Conservation (phyloP, 2,888 invertebrate genomes). For the Acanthopleura granulata region DNA sequence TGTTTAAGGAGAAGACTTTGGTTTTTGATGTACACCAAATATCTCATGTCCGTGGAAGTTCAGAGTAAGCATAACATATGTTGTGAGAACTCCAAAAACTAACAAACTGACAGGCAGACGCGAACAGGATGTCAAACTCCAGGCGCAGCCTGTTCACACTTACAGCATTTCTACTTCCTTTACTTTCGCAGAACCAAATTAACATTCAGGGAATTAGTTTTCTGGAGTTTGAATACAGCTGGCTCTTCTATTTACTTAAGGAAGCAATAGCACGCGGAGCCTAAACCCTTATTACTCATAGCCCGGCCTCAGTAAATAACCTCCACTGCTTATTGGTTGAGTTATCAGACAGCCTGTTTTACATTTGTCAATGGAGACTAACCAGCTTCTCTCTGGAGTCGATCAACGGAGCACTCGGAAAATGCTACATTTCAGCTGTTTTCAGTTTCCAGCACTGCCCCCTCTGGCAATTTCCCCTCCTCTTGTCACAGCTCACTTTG, state of each 20-base stretch:
- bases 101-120: neutral
- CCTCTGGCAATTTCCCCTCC: conserved; percentile 2
- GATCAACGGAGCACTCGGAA: neutral
- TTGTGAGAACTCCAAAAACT: neutral
- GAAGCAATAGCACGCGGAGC: conserved; percentile 8
- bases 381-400: neutral
- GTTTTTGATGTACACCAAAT: no score
- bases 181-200: neutral
- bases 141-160: neutral
- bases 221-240: conserved; percentile 17
- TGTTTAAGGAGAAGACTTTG: no score
- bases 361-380: conserved; percentile 17
- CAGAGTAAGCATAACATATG: conserved; percentile 3
- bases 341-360: conserved; percentile 4
- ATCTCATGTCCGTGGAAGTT: no score
- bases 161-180: conserved; percentile 10
- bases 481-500: conserved; percentile 14
- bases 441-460: neutral
- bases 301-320: neutral
- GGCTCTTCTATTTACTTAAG: conserved; percentile 10
- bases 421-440: neutral
- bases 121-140: neutral
- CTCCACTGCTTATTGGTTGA: neutral
- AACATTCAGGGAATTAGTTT: conserved; percentile 16
- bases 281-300: conserved; percentile 11